Conservation (phyloP, 2,888 invertebrate species). For the Cryptocephalus moraei region DNA sequence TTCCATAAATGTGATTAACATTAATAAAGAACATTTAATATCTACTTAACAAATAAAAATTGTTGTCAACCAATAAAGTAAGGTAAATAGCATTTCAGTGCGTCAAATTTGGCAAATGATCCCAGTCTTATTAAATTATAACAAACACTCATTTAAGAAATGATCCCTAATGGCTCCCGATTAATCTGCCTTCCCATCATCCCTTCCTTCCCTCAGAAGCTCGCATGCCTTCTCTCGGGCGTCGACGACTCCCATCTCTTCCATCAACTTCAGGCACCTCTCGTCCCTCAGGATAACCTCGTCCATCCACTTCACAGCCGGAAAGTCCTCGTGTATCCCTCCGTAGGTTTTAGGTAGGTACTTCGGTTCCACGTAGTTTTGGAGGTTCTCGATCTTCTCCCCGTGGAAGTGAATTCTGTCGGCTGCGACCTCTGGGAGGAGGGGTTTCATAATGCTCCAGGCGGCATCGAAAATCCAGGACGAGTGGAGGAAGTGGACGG, state of each 20-base stretch:
- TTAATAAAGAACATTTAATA: no score
- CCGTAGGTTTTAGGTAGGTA: slow-evolving; percentile 51
- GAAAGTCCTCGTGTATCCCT: slow-evolving; percentile 37
- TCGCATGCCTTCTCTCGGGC: not conserved
- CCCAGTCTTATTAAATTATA: not conserved
- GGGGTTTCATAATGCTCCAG: slow-evolving; percentile 62
- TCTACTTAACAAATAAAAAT: no score
- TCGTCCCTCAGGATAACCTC: slow-evolving; percentile 39
- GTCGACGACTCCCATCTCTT: slow-evolving; percentile 42
- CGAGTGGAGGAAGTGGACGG: slow-evolving; percentile 65
- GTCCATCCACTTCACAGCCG: slow-evolving; percentile 12
- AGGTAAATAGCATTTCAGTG: not conserved
- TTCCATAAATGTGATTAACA: no score
- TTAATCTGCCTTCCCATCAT: not conserved
- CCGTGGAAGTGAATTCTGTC: slow-evolving; percentile 55
- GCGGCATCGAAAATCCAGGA: slow-evolving; percentile 70
- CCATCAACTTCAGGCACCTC: slow-evolving; percentile 51
- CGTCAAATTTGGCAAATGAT: not conserved
- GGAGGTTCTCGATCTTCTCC: slow-evolving; percentile 54
- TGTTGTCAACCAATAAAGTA: no score
- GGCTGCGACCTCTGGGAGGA: slow-evolving; percentile 50
- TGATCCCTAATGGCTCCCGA: no score
- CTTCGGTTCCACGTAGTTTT: slow-evolving; percentile 55
- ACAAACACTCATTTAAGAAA: no score
- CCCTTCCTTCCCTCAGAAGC: slow-evolving; percentile 3